Evolutionary conservation across 1,140 invertebrate genomes (phyloP), one percentile per base, ranked within the genome.

Genomic region (Oreohelix idahoensis): DNA sequence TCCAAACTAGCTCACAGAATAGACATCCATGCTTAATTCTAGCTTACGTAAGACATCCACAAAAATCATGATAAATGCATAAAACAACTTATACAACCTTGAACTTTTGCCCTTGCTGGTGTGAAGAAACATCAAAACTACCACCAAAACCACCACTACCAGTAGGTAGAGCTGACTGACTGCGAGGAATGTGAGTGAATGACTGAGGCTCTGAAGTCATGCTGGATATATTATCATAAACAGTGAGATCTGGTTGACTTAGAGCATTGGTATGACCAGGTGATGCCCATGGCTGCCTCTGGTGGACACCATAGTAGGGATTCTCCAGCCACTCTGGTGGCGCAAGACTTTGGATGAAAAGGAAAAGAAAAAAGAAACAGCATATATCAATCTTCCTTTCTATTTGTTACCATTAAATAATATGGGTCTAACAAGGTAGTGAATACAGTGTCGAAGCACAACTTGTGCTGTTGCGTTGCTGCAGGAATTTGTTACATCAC

Each of bases 241-340:
- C 38, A 20, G 58, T 79, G 26, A 79, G 63, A 35, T 79, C 58
- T n/a, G 77, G 77, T 35, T 79, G 77, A n/a, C 77, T 79, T 0
- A 66, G 38, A 17, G 58, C 36, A 79, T 35, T 69, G 2, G 32
- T 4, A 35, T 8, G 58, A 32, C 51, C 36, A 32, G 77, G 4
- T 53, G 45, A 20, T 10, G 32, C 5, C 36, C 58, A 26, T 0
- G 20, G 35, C n/a, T 58, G 58, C 29, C 36, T 51, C 5, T 17
- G 32, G 32, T 36, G 10, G 17, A 8, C 13, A 42, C 39, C 20
- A 45, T 32, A 20, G 77, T 63, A 79, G 8, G 58, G 51, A 29
- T 39, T 45, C 4, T 79, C 77, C 5, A 66, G 32, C 77, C 77
- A 79, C 58, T 66, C 58, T 8, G 77, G 29, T 35, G 13, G n/a